phyloP scores from a whole-genome alignment of 2,113 vertebrate species.

The Silurus glanis region DNA sequence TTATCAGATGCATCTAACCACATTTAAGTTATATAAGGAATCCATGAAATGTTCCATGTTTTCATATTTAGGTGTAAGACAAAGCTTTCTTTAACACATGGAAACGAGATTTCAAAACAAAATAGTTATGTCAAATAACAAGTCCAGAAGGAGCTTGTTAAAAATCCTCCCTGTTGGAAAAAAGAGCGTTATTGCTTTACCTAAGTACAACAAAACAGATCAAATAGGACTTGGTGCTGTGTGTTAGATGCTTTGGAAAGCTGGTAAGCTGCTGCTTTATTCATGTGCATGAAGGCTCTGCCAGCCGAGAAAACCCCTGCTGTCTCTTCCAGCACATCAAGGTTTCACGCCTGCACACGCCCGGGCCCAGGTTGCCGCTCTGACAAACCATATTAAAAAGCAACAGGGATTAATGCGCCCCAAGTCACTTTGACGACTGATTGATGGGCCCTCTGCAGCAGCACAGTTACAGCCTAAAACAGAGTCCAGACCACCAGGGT shows the following conservation, averaged over 20 bases:
- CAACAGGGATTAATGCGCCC: constrained; percentile 65
- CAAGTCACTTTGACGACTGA: constrained; percentile 60
- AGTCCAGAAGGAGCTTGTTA: constrained; percentile 61
- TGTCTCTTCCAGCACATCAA: constrained; percentile 73
- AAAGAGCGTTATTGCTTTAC: constrained; percentile 71
- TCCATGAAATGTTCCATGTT: not conserved
- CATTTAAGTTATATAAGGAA: not conserved
- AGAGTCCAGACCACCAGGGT: constrained; percentile 39
- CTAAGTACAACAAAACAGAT: constrained; percentile 77
- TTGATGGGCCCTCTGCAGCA: constrained; percentile 60
- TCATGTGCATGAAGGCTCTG: constrained; percentile 78
- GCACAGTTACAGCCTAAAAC: constrained; percentile 39
- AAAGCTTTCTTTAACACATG: constrained; percentile 57
- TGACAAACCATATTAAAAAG: constrained; percentile 59
- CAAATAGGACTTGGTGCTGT: constrained; percentile 66
- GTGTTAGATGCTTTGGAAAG: constrained; percentile 77
- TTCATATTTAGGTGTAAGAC: constrained; percentile 64
- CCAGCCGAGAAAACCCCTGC: constrained; percentile 76
- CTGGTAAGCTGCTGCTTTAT: constrained; percentile 80
- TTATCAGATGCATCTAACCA: not conserved
- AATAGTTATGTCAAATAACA: constrained; percentile 71
- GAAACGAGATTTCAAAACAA: constrained; percentile 63
- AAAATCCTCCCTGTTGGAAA: constrained; percentile 65
- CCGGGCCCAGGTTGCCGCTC: constrained; percentile 63
- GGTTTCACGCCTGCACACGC: constrained; percentile 61